Base-by-base conservation (phyloP, 1,140 invertebrate genomes). In the Drosophila mayri region DNA sequence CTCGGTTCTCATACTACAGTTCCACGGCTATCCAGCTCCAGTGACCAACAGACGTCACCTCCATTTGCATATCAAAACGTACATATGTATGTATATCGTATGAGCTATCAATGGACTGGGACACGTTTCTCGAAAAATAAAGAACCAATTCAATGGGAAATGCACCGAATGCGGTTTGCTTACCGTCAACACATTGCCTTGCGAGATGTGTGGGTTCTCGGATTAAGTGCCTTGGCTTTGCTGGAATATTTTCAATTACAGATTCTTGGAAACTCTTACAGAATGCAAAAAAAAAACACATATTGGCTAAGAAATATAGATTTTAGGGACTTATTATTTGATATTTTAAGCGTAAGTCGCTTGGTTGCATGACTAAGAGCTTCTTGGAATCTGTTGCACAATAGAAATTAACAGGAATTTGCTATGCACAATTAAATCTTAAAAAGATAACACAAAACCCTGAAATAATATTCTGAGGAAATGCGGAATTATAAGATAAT, bases 1-100 rank as follows among this genome's bases (percentile, higher is more conserved):
- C 76, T 71, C 46, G 54, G 18, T 41, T 71, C 43, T 71, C 65
- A 30, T 9, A 44, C 43, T 35, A 38, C 22, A 18, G 20, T 6
- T 30, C 41, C 38, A 52, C 32, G 32, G 28, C 18, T 61, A 18
- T 62, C 46, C 59, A 8, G 22, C 46, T 28, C 16, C 16, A 25
- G 22, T 70, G 66, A 67, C 63, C 64, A 68, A 57, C 64, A 68
- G 64, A 71, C 70, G 66, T 60, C 70, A 72, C 66, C 49, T 49
- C 50, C 68, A 72, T 72, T 72, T 72, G 70, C 70, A 72, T 72
- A 72, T 59, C 52, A 72, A 72, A 72, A 12, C 20, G 30, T 25
- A 22, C 22, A 22, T 22, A 25, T 25, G 25, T 25, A 25, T 3
- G 3, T 37, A 35, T 28, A 50, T 68, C 63, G 28, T 20, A 43